Conservation (phyloP, 2,113 vertebrate genomes). For the Piaya cayana region DNA sequence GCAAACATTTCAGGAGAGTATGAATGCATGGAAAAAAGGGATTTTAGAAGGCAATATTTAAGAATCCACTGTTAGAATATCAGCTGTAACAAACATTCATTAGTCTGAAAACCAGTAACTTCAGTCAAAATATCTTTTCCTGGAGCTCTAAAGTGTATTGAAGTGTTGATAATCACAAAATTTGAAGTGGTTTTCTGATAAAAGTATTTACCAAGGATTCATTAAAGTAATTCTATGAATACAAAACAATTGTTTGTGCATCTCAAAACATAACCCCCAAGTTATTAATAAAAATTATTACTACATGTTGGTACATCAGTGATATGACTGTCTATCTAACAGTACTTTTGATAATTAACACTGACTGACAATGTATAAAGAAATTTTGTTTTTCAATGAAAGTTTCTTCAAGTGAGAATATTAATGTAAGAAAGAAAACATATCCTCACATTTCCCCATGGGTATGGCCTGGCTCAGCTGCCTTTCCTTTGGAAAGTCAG, state of each 20-base stretch:
- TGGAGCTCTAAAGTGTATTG: neutral
- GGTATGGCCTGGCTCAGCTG: neutral
- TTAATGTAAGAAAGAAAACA: neutral
- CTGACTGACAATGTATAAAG: neutral
- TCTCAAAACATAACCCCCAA: neutral
- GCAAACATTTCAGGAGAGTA: neutral
- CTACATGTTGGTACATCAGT: neutral
- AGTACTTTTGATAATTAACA: neutral
- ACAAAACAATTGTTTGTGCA: neutral
- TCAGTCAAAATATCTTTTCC: neutral
- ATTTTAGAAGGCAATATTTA: neutral
- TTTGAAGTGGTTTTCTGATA: neutral
- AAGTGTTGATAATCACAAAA: neutral
- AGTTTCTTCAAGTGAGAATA: neutral
- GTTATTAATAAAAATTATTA: neutral
- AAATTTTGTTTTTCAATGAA: neutral
- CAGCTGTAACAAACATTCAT: neutral
- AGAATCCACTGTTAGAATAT: neutral
- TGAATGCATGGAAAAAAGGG: neutral
- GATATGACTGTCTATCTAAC: neutral
- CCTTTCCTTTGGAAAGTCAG: neutral
- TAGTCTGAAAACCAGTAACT: neutral
- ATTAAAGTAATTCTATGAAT: neutral
- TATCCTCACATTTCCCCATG: neutral
- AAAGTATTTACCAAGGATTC: neutral